A percentile compares a stretch with the other conserved stretches of the same genome.
phyloP scores from a whole-genome alignment of 2,113 vertebrate genomes.

The Hyperopisus bebe region DNA sequence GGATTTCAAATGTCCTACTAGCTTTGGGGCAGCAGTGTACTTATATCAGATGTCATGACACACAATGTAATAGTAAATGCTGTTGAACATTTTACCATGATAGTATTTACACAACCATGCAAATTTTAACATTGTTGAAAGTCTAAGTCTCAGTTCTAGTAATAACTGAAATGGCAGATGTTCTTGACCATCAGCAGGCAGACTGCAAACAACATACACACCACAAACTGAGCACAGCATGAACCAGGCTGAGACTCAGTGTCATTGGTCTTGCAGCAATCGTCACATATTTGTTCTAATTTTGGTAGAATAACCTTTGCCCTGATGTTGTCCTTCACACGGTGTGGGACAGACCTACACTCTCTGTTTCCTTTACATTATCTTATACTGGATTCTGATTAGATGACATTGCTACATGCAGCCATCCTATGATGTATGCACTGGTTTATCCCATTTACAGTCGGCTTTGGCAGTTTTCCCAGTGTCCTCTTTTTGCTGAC shows the following conservation, averaged over 20 bases:
- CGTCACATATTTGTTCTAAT: neutral
- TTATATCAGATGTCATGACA: neutral
- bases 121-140: neutral
- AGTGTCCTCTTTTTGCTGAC: neutral
- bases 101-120: neutral
- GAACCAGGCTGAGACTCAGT: neutral
- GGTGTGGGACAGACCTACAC: neutral
- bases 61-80: neutral
- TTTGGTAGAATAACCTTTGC: neutral
- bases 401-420: neutral
- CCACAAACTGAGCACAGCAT: neutral
- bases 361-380: neutral
- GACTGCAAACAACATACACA: neutral
- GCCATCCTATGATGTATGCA: neutral
- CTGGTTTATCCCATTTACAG: neutral
- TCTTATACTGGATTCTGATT: neutral
- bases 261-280: neutral
- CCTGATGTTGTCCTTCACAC: neutral
- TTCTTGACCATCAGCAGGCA: neutral
- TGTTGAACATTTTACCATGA: neutral
- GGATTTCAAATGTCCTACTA: neutral
- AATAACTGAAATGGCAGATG: neutral
- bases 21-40: neutral
- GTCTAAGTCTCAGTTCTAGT: neutral
- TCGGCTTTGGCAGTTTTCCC: neutral